Base-by-base conservation (phyloP, 2,797 vertebrate genomes). In the Otolemur crassicaudatus region DNA sequence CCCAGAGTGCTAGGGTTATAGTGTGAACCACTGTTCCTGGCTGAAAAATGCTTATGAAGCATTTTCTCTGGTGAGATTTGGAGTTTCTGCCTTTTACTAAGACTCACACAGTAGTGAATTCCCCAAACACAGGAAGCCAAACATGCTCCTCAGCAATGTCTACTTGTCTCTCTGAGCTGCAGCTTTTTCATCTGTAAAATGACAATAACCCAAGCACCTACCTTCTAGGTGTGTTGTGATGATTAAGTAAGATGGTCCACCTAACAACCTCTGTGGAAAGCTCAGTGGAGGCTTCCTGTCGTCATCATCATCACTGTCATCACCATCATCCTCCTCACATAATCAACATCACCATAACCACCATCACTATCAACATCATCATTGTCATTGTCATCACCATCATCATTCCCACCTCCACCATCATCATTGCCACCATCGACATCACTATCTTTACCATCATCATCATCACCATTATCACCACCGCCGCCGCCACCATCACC, bases 361-460 rank as follows among this genome's bases (percentile, higher is more conserved):
- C 11, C 70, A 43, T 72, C 17, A 20, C 11, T 22, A 72, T 13
- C 34, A 7, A 23, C 34, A 73, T 3, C 70, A 43, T 12, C 23
- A 2, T 7, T 11, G 14, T 13, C 70, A 23, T 22, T 10, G 23
- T 22, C 16, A 69, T 9, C 31, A 69, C 3, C 20, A 22, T 34
- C 17, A 70, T 1, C 34, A 70, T 5, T 19, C 2, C 0, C 20
- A 37, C 1, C n/a, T 37, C 20, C 19, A 9, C 31, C 34, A n/a
- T 9, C n/a, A 70, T 9, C 67, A 70, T 22, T n/a, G 20, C 8
- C n/a, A 70, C 19, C 34, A 40, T 3, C 11, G 11, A 5, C 37
- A 3, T 9, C 70, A 40, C n/a, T 20, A 70, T 10, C 19, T 2
- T 40, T 22, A 40, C 20, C 67, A 69, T 31, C 67, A 34, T 31